Base-by-base conservation (phyloP, 2,113 vertebrate genomes). In the Chroicocephalus ridibundus region DNA sequence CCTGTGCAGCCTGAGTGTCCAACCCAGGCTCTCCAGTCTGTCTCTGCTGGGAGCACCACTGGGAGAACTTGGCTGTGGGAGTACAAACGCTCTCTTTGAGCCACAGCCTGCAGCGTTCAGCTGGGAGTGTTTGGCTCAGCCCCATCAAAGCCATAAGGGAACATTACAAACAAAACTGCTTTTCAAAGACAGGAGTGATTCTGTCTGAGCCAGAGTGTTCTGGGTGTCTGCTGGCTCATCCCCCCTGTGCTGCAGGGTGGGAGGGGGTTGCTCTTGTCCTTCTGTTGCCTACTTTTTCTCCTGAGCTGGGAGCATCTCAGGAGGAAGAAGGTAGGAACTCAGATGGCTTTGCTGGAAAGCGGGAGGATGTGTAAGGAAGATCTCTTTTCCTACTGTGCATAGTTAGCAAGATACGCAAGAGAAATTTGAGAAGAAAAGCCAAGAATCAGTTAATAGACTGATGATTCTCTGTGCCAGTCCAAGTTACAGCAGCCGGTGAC, bases 81-180 rank as follows among this genome's bases (percentile, higher is more conserved):
- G 65, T 29, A 70, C 27, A 76, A 82, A 62, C 6, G 25, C 15
- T 75, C 2, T 38, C 42, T 83, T 10, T 65, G 70, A 95, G 61
- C 80, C 52, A 71, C 57, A 95, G 38, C 57, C 52, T 86, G 21
- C 65, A 78, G 69, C 3, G 0, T 75, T 94, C 86, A 94, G 17
- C 65, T 91, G 80, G 60, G 58, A 86, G 31, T 61, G 27, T 78
- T 96, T 96, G 91, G 74, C 92, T 94, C 76, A 79, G 61, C 44
- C 40, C 74, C 49, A 29, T 69, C 13, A 65, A 72, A 91, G 18
- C 72, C n/a, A 1, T 61, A 64, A 72, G 57, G 69, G 32, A 91
- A 52, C 62, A 75, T 90, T 38, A 2, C 61, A 44, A 90, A 60
- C 80, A 68, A 42, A 84, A n/a, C 36, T 65, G 74, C 47, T 57